A percentile compares a stretch with the other conserved stretches of the same genome.
Evolutionary conservation across 2,888 invertebrate genomes (phyloP).

Genomic region (Philhelius pedissequus): DNA sequence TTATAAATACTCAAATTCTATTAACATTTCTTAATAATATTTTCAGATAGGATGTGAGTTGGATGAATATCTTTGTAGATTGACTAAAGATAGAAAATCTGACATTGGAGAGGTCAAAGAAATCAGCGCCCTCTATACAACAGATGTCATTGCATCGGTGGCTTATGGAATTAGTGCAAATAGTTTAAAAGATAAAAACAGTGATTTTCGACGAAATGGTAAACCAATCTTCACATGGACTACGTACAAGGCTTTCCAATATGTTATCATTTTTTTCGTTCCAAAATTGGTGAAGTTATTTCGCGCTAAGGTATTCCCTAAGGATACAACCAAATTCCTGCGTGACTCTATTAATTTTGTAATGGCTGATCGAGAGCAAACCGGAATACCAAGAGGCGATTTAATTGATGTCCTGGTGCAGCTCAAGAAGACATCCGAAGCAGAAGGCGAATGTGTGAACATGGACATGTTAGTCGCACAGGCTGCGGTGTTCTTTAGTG

Average conservation of each 20-base stretch:
- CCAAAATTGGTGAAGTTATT: constrained; percentile 73
- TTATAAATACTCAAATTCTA: neutral
- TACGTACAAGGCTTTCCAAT: constrained; percentile 71
- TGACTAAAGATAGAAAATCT: constrained; percentile 66
- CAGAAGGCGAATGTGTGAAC: constrained; percentile 58
- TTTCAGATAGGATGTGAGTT: constrained; percentile 72
- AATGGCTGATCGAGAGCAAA: constrained; percentile 74
- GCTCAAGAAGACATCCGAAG: constrained; percentile 73
- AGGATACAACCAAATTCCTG: constrained; percentile 72
- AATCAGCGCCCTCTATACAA: constrained; percentile 75
- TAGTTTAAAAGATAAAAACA: constrained; percentile 76
- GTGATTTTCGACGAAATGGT: constrained; percentile 78
- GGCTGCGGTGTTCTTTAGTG: constrained; percentile 71
- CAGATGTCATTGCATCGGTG: constrained; percentile 79
- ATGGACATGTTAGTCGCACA: constrained; percentile 76
- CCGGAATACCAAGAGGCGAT: constrained; percentile 76
- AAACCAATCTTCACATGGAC: constrained; percentile 73
- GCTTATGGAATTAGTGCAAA: constrained; percentile 80
- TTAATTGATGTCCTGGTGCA: constrained; percentile 79
- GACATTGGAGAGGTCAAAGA: constrained; percentile 75
- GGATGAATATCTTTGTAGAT: constrained; percentile 69
- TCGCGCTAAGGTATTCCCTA: constrained; percentile 72
- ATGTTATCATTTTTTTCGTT: constrained; percentile 74
- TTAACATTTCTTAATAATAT: neutral
- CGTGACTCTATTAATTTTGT: constrained; percentile 75